These are phyloP conservation scores for Siniperca knerii DNA, from an alignment of 2,113 vertebrate species.

Conservation along the genomic window DNA sequence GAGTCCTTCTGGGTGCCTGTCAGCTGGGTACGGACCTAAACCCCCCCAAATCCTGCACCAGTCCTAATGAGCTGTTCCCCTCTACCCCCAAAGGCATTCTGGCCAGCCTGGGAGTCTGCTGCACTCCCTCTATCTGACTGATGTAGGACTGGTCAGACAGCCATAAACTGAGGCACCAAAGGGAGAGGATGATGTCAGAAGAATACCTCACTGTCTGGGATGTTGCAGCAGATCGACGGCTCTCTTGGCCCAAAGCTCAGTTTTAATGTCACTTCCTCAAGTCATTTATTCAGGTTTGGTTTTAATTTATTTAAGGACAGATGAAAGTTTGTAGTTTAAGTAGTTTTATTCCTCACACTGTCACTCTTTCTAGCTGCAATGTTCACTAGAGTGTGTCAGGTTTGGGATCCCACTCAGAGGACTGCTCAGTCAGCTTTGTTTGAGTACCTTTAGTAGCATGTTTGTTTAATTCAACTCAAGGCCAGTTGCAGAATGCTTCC, in stretches of 20 bases:
- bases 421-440: slow-evolving; percentile 48
- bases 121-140: slow-evolving; percentile 13
- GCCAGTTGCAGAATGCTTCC: slow-evolving; percentile 65
- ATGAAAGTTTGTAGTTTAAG: neutral
- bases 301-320: slow-evolving; percentile 10
- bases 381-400: slow-evolving; percentile 18
- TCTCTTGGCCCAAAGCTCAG: neutral
- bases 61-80: slow-evolving; percentile 5
- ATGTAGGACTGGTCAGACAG: slow-evolving; percentile 24
- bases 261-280: slow-evolving; percentile 22
- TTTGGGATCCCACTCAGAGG: slow-evolving; percentile 33
- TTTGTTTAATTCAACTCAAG: slow-evolving; percentile 34
- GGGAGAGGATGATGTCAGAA: slow-evolving; percentile 43
- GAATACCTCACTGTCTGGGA: slow-evolving; percentile 38
- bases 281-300: slow-evolving; percentile 32
- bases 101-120: slow-evolving; percentile 23
- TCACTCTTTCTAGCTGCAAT: slow-evolving; percentile 8
- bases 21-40: slow-evolving; percentile 90
- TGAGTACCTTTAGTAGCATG: slow-evolving; percentile 74
- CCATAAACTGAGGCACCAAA: slow-evolving; percentile 17
- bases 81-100: neutral
- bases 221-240: slow-evolving; percentile 35
- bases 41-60: slow-evolving; percentile 8
- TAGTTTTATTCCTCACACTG: slow-evolving; percentile 5
- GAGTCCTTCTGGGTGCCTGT: slow-evolving; percentile 93